phyloP scores from a whole-genome alignment of 2,888 invertebrate species.

The Standfussiana lucernea region DNA sequence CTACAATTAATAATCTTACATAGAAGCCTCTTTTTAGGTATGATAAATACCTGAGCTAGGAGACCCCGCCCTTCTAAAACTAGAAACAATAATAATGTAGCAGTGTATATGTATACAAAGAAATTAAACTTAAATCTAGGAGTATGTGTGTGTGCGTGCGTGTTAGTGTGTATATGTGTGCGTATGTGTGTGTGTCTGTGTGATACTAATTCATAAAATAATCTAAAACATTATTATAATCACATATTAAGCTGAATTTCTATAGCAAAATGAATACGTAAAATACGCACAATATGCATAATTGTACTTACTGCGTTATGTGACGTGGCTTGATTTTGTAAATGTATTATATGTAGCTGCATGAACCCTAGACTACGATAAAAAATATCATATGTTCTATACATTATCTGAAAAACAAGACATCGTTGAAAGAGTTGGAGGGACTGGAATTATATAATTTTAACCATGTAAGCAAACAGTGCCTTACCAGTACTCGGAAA shows the following conservation, averaged over 20 bases:
- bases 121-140: too few species aligned
- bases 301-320: neutral
- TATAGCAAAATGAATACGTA: neutral
- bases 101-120: too few species aligned
- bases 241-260: neutral
- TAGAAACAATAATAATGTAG: too few species aligned
- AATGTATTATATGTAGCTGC: neutral
- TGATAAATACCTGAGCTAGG: too few species aligned
- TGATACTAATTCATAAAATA: neutral
- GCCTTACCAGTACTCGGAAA: conserved; percentile 6
- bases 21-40: too few species aligned
- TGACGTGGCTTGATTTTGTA: neutral
- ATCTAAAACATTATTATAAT: neutral
- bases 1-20: too few species aligned
- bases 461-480: too few species aligned
- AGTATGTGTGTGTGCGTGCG: too few species aligned
- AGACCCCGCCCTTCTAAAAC: too few species aligned
- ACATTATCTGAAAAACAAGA: neutral
- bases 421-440: neutral
- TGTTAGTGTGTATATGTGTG: too few species aligned
- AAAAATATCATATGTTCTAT: neutral
- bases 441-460: neutral
- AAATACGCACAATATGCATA: neutral
- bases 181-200: too few species aligned
- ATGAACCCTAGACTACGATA: neutral